Evolutionary conservation across 2,113 vertebrate species (phyloP), one percentile per base, ranked within the genome.

Genomic region (Microtus pennsylvanicus): DNA sequence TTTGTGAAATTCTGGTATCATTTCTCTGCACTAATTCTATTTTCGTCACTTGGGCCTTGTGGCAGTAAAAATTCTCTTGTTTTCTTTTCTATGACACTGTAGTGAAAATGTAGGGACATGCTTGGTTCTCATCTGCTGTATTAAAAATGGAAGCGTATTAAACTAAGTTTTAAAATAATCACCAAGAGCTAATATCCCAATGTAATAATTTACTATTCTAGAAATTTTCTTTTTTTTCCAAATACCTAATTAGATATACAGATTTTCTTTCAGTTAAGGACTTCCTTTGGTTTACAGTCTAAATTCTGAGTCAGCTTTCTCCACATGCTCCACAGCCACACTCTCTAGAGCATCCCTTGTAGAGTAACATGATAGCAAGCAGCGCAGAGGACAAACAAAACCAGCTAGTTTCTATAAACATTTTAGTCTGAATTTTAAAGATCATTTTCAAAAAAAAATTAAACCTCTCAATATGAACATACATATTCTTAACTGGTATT

Each of bases 131-230:
- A 5, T 52, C 42, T 78, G 38, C 58, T 26, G 55, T 80, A 86
- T 89, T 94, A 55, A 94, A 92, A 87, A 52, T 17, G 21, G 33
- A 63, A 85, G 14, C 35, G 52, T 17, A 72, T 38, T 91, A 61
- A 90, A 58, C 35, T 90, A 78, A 80, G 83, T 75, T 80, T 67
- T 50, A 63, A 96, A 89, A 78, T 45, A 82, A 92, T 50, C 52
- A 77, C 4, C 12, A 28, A 38, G 19, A 21, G 55, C 67, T 82
- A 52, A 63, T 30, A 90, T 45, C 2, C 5, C 11, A 76, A 22
- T 89, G 28, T 61, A 26, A 86, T 61, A 4, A 17, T 95, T 67
- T 81, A n/a, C 45, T 88, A 45, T 42, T 76, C 65, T 30, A 33
- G 38, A 61, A 69, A 6, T 28, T 92, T 87, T 86, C 55, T 52